phyloP scores from a whole-genome alignment of 2,888 invertebrate species.

The Amblyjoppa proteus region DNA sequence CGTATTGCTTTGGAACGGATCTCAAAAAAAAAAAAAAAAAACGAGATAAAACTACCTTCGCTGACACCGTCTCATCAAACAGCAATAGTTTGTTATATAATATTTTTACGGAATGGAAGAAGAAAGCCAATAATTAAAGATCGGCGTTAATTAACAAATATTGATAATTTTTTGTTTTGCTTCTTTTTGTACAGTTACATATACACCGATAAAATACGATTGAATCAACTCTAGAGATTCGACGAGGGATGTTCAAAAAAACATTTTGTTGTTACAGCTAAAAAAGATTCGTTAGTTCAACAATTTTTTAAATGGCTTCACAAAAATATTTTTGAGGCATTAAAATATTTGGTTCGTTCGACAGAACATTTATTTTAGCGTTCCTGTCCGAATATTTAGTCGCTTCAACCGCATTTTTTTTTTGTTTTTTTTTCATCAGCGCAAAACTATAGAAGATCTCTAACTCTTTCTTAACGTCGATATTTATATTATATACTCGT shows the following conservation, averaged over 20 bases:
- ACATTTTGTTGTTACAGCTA: too few species aligned
- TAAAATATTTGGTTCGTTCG: too few species aligned
- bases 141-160: neutral
- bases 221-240: neutral
- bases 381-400: too few species aligned
- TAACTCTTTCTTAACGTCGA: neutral
- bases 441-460: constrained; percentile 13
- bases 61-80: constrained; percentile 40
- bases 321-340: too few species aligned
- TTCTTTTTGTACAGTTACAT: neutral
- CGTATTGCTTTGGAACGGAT: constrained; percentile 59
- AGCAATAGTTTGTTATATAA: constrained; percentile 39
- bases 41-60: constrained; percentile 4
- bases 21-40: constrained; percentile 28
- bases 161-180: neutral
- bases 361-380: too few species aligned
- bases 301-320: too few species aligned
- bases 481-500: neutral
- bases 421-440: neutral
- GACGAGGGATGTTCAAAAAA: too few species aligned
- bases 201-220: neutral
- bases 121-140: neutral
- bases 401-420: neutral
- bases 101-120: constrained; percentile 41
- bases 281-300: too few species aligned